phyloP scores from a whole-genome alignment of 2,113 vertebrate species.

The Crypturellus undulatus region DNA sequence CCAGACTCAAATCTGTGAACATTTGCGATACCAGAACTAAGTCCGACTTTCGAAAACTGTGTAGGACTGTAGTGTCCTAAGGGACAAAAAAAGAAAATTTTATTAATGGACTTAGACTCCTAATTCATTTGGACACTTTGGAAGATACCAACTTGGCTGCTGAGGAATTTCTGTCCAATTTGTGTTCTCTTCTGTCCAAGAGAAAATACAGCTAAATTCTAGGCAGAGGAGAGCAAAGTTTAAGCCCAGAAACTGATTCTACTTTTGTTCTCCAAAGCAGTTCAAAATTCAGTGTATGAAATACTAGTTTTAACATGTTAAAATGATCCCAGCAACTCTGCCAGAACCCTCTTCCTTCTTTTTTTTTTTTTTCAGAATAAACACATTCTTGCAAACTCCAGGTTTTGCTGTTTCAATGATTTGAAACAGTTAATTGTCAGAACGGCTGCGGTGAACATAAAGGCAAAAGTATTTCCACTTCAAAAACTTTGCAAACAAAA shows the following conservation, averaged over 20 bases:
- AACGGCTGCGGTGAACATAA: slow-evolving; percentile 24
- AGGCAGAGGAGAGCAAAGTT: background rate
- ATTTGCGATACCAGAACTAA: background rate
- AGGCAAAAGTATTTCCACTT: slow-evolving; percentile 45
- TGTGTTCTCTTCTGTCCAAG: too few relatives aligned
- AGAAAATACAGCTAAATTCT: background rate
- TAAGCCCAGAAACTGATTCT: background rate
- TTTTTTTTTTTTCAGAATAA: background rate
- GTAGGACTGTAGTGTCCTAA: background rate
- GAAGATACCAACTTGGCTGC: background rate
- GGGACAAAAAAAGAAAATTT: background rate
- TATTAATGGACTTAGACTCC: background rate
- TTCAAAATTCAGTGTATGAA: background rate
- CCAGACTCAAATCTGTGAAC: background rate
- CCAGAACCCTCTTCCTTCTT: background rate
- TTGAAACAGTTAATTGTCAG: slow-evolving; percentile 71
- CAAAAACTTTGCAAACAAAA: slow-evolving; percentile 59
- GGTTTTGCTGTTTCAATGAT: background rate
- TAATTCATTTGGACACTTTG: background rate
- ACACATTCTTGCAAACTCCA: background rate
- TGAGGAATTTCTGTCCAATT: background rate
- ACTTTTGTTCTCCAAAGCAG: background rate
- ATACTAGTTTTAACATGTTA: background rate
- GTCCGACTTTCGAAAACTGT: background rate
- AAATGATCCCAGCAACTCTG: background rate